phyloP scores from a whole-genome alignment of 53 echinoderm and acorn worm genomes.

The Pentamera pediparva region DNA sequence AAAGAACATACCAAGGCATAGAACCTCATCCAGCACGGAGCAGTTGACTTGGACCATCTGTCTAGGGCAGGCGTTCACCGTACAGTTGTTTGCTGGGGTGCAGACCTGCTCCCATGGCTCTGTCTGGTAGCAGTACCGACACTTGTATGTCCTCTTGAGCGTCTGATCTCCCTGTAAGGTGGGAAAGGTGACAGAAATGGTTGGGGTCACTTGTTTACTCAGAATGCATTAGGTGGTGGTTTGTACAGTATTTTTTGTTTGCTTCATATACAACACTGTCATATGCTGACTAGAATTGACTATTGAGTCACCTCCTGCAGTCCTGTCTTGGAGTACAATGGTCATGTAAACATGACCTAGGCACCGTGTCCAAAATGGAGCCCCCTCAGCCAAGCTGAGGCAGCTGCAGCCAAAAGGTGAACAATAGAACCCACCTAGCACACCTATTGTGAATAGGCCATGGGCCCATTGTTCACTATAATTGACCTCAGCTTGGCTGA shows the following conservation, averaged over 20 bases:
- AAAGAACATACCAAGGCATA: constrained; percentile 75
- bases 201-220: not conserved
- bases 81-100: constrained; percentile 71
- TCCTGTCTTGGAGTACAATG: too few relatives aligned
- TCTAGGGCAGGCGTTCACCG: constrained; percentile 48
- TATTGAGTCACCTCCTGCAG: too few relatives aligned
- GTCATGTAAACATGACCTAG: too few relatives aligned
- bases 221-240: not conserved
- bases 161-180: constrained; percentile 46
- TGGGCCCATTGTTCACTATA: too few relatives aligned
- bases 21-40: constrained; percentile 68
- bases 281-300: too few relatives aligned
- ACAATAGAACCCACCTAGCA: too few relatives aligned
- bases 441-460: too few relatives aligned
- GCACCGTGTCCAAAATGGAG: too few relatives aligned
- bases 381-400: too few relatives aligned
- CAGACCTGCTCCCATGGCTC: constrained; percentile 67
- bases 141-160: constrained; percentile 45
- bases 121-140: constrained; percentile 93
- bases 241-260: not conserved
- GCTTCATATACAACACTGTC: not conserved
- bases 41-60: constrained; percentile 74
- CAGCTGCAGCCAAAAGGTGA: too few relatives aligned
- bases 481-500: too few relatives aligned
- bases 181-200: not conserved